A percentile compares a stretch with the other conserved stretches of the same genome.
Evolutionary conservation across 2,888 invertebrate species (phyloP).

Genomic region (Acleris sparsana): DNA sequence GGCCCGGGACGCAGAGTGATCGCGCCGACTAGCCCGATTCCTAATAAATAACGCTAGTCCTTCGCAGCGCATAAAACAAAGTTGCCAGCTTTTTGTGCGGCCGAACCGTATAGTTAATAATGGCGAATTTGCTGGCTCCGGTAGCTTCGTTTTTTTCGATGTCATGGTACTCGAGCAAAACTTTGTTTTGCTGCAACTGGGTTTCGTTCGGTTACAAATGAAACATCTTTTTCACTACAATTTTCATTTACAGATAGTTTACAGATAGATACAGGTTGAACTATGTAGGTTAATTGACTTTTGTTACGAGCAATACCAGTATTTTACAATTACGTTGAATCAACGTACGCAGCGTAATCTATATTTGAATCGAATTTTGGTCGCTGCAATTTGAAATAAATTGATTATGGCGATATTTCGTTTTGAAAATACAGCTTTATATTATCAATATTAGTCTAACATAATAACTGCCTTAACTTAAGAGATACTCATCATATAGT

Average conservation of each 20-base stretch:
- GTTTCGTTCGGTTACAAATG: neutral
- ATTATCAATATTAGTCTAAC: too few species aligned
- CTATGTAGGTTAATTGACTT: too few species aligned
- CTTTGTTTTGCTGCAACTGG: slow-evolving; percentile 9
- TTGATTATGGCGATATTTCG: too few species aligned
- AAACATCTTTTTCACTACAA: neutral
- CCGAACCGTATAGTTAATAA: slow-evolving; percentile 29
- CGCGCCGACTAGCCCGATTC: slow-evolving; percentile 65
- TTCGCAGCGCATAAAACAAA: slow-evolving; percentile 49
- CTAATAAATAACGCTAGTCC: slow-evolving; percentile 71
- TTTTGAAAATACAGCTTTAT: too few species aligned
- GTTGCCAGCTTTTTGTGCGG: slow-evolving; percentile 34
- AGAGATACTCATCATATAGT: too few species aligned
- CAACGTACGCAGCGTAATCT: too few species aligned
- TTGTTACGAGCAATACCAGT: too few species aligned
- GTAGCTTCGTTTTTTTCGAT: slow-evolving; percentile 22
- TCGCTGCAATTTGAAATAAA: too few species aligned
- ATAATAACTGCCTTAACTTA: too few species aligned
- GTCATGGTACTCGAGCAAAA: slow-evolving; percentile 23
- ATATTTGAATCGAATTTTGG: too few species aligned
- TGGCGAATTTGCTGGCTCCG: slow-evolving; percentile 29
- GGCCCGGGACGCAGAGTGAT: slow-evolving; percentile 60
- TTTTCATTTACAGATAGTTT: neutral
- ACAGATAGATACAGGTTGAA: neutral
- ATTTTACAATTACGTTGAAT: too few species aligned